These are phyloP conservation scores for Holothuria scabra DNA, from an alignment of 53 echinoderm and acorn worm genomes.

Conservation along the genomic window DNA sequence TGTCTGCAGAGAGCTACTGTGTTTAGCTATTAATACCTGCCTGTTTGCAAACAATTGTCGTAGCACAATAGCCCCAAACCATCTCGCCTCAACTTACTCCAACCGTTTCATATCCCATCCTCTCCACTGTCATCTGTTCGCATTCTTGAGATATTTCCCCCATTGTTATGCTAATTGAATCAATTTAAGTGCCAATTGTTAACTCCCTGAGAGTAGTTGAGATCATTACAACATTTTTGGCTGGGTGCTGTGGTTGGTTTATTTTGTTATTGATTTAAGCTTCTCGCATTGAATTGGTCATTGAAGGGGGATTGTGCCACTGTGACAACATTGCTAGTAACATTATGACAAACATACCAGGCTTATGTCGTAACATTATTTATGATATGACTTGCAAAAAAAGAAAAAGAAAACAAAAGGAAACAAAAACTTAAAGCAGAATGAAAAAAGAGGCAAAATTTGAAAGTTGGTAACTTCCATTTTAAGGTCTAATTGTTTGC, in stretches of 20 bases:
- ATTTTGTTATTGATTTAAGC: no score
- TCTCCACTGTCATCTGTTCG: background rate
- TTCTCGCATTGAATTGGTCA: no score
- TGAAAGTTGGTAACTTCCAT: no score
- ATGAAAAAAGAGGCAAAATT: no score
- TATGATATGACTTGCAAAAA: no score
- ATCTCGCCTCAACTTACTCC: slow-evolving; percentile 24
- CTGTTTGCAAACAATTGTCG: slow-evolving; percentile 35
- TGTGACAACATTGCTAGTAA: no score
- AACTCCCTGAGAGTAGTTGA: background rate
- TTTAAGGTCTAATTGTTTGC: no score
- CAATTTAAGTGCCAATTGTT: background rate
- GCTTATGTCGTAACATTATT: no score
- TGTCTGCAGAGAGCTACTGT: background rate
- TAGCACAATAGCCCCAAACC: slow-evolving; percentile 33
- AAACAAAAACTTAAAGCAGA: no score
- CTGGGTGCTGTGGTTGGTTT: background rate
- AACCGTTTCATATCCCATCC: background rate
- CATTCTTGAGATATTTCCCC: slow-evolving; percentile 12
- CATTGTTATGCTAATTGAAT: slow-evolving; percentile 32
- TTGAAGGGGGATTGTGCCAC: no score
- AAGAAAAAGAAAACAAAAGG: no score
- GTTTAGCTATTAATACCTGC: slow-evolving; percentile 36
- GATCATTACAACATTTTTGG: background rate
- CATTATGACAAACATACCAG: no score